A percentile compares a stretch with the other conserved stretches of the same genome.
Evolutionary conservation across 2,113 vertebrate genomes (phyloP).

Genomic region (Mystacornis crossleyi): DNA sequence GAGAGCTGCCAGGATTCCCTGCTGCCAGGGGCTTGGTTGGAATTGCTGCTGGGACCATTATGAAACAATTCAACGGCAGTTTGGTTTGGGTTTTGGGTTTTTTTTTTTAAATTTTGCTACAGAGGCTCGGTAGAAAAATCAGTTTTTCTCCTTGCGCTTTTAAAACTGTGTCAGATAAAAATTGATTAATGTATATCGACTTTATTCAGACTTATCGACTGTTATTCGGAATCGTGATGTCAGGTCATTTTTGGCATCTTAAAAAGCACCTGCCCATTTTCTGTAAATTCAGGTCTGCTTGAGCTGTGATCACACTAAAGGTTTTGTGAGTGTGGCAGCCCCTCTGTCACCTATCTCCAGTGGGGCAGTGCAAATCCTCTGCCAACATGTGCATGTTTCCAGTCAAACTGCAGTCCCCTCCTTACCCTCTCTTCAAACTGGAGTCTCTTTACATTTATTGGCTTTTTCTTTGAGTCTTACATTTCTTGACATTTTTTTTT

Average conservation of each 20-base stretch:
- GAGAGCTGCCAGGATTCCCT: not conserved
- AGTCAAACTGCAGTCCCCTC: not conserved
- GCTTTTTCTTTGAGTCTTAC: not conserved
- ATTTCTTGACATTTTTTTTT: not conserved
- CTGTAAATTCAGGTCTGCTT: not conserved
- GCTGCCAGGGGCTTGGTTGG: not conserved
- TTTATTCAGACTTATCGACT: too few species aligned
- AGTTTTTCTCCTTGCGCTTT: not conserved
- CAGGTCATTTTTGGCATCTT: not conserved
- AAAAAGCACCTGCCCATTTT: not conserved
- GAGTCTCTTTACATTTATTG: not conserved
- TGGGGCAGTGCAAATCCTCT: not conserved
- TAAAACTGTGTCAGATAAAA: not conserved
- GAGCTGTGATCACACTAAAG: not conserved
- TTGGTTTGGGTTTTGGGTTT: not conserved
- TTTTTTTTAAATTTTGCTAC: not conserved
- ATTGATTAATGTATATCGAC: not conserved
- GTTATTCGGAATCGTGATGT: not conserved
- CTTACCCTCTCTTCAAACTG: not conserved
- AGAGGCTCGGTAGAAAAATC: not conserved
- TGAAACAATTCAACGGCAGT: not conserved
- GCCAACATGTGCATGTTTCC: rapidly evolving
- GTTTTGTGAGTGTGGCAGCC: not conserved
- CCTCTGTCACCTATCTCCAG: not conserved
- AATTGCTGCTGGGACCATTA: not conserved